A percentile compares a stretch with the other conserved stretches of the same genome.
These are phyloP conservation scores for Lapara coniferarum DNA, from an alignment of 2,888 invertebrate species.

Conservation along the genomic window DNA sequence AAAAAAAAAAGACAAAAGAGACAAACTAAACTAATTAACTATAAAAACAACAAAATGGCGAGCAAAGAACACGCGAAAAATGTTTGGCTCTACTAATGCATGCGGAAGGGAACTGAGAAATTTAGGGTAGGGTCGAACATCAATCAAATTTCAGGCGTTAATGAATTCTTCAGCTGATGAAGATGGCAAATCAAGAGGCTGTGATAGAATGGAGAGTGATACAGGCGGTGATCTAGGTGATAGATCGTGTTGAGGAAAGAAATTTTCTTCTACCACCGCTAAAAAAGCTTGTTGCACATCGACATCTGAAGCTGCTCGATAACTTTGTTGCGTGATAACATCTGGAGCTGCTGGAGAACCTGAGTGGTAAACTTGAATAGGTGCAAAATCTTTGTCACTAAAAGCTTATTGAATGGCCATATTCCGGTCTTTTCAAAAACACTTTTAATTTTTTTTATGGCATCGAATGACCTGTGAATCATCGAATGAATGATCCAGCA, in stretches of 20 bases:
- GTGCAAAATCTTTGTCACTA: conserved; percentile 37
- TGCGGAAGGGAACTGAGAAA: too few relatives aligned
- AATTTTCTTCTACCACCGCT: too few relatives aligned
- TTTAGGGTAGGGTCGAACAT: conserved; percentile 22
- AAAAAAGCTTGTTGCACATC: not conserved
- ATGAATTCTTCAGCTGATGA: not conserved
- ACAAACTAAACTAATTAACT: too few relatives aligned
- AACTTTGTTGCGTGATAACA: not conserved
- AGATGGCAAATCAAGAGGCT: not conserved
- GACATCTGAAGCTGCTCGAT: not conserved
- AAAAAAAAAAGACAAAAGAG: too few relatives aligned
- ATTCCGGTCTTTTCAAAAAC: conserved; percentile 46
- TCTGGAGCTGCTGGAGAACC: not conserved
- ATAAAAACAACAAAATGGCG: too few relatives aligned
- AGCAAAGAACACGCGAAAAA: too few relatives aligned
- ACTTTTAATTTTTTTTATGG: too few relatives aligned
- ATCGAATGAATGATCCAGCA: too few relatives aligned
- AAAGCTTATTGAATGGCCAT: conserved; percentile 37
- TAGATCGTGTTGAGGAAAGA: not conserved
- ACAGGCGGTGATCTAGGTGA: not conserved
- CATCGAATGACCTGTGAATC: too few relatives aligned
- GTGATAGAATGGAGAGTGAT: not conserved
- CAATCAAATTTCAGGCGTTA: conserved; percentile 23
- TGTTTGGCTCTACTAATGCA: too few relatives aligned
- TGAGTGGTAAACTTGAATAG: conserved; percentile 29